phyloP scores from a whole-genome alignment of 2,797 vertebrate species.

The Chloroceryle inda region DNA sequence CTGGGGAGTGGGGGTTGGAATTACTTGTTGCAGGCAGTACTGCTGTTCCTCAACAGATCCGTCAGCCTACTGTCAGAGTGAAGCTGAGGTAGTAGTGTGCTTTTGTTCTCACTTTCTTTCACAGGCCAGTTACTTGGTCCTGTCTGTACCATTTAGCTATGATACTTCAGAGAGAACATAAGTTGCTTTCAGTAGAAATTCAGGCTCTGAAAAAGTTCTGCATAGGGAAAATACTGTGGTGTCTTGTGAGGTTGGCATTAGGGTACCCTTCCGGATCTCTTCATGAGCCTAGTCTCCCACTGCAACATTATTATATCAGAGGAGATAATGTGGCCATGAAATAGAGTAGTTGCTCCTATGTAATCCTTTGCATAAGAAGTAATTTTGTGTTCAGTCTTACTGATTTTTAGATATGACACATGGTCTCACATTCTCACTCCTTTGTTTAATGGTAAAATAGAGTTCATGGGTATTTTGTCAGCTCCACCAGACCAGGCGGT shows the following conservation, averaged over 20 bases:
- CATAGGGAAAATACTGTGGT: neutral
- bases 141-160: neutral
- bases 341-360: neutral
- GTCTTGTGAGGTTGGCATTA: neutral
- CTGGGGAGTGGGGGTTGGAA: accelerated
- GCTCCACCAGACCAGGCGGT: neutral
- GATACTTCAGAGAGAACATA: neutral
- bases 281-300: neutral
- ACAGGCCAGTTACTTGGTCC: neutral
- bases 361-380: neutral
- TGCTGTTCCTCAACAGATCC: neutral
- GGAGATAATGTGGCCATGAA: neutral
- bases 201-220: neutral
- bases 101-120: neutral
- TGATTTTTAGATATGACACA: neutral
- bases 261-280: neutral
- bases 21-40: neutral
- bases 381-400: neutral
- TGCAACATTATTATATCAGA: neutral
- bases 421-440: neutral
- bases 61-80: neutral
- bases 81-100: neutral
- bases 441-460: neutral
- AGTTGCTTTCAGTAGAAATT: neutral
- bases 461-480: neutral